Evolutionary conservation across 2,888 invertebrate species (phyloP), one percentile per base, ranked within the genome.

Genomic region (Bugula neritina): DNA sequence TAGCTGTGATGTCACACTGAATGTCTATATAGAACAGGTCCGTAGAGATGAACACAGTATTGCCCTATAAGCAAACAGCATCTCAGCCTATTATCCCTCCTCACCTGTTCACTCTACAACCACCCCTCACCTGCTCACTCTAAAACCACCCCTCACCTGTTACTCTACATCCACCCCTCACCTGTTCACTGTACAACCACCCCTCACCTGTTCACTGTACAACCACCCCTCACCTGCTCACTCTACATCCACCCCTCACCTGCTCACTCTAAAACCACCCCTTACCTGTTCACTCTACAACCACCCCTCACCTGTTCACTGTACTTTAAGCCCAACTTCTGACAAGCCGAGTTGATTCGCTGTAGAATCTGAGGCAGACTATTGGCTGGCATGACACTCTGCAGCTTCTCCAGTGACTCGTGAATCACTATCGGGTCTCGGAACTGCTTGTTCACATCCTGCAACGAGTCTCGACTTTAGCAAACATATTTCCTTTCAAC

Each of bases 21-120:
- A 97, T 91, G 87, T 96, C 94, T 77, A 96, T 87, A 84, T 93
- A 94, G 85, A 96, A 96, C 94, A 95, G 94, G 82, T 96, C 96
- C 0, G 94, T 94, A 55, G 93, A 94, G 83, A 96, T 94, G 81
- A 94, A 94, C 74, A 93, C 87, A 43, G 52, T 70, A 29, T 31
- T 31, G n/a, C 29, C 63, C 63, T 63, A 31, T 10, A 63, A 63
- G 25, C 57, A 57, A 25, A 57, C n/a, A n/a, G n/a, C n/a, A n/a
- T n/a, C n/a, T n/a, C n/a, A n/a, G n/a, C n/a, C n/a, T n/a, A n/a
- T n/a, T n/a, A n/a, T n/a, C n/a, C n/a, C n/a, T n/a, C n/a, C n/a
- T n/a, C n/a, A n/a, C n/a, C n/a, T n/a, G n/a, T n/a, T n/a, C n/a
- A n/a, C n/a, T n/a, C n/a, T n/a, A n/a, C n/a, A n/a, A n/a, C n/a